A percentile compares a stretch with the other conserved stretches of the same genome.
phyloP scores from a whole-genome alignment of 2,797 vertebrate genomes.

The Onychomys torridus region DNA sequence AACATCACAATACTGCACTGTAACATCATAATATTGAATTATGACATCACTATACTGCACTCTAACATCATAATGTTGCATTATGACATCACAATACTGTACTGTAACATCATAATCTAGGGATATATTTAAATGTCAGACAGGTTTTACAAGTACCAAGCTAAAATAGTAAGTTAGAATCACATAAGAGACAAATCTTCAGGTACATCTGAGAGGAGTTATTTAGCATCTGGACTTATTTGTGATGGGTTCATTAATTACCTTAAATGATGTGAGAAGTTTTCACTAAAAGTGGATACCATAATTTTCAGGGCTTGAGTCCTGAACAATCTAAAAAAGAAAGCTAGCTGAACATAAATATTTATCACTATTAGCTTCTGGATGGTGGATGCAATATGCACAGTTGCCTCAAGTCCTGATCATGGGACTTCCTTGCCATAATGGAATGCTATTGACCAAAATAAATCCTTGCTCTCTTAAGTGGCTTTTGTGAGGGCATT shows the following conservation, averaged over 20 bases:
- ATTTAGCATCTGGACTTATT: background rate
- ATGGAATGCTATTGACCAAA: background rate
- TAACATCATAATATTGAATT: no score
- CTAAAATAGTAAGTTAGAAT: background rate
- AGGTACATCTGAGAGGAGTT: background rate
- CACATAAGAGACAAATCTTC: background rate
- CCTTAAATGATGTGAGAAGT: background rate
- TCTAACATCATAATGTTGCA: no score
- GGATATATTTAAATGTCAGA: background rate
- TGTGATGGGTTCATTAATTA: background rate
- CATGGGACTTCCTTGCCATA: background rate
- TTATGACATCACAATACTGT: no score
- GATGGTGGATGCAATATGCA: background rate
- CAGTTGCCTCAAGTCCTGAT: background rate
- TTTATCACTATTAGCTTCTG: background rate
- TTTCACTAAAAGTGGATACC: background rate
- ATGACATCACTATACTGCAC: no score
- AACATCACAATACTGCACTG: no score
- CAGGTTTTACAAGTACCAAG: background rate
- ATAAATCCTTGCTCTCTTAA: background rate
- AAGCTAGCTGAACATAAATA: background rate
- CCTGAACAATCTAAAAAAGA: background rate
- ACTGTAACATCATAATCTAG: background rate
- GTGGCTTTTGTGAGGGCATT: background rate
- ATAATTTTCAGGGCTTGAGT: background rate